These are phyloP conservation scores for Odontophorus gujanensis DNA, from an alignment of 2,113 vertebrate genomes.

Conservation along the genomic window DNA sequence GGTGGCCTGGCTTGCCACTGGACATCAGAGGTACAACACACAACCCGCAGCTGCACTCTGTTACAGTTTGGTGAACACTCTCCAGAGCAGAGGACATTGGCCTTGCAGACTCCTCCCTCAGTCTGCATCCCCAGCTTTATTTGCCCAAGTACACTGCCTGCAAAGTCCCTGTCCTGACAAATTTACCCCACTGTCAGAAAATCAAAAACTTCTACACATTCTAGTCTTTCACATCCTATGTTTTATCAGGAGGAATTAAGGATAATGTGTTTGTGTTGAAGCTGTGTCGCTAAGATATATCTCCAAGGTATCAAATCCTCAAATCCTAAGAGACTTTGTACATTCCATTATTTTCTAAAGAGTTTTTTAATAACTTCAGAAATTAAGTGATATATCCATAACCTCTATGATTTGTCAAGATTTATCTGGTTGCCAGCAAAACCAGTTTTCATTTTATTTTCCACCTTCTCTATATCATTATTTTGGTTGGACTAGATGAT, in stretches of 20 bases:
- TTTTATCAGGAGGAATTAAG: background rate
- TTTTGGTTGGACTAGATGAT: too few species aligned
- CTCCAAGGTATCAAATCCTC: background rate
- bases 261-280: background rate
- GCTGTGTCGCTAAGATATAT: background rate
- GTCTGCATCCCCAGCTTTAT: background rate
- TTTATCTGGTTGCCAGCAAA: background rate
- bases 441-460: background rate
- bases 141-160: rapidly evolving
- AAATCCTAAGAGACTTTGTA: background rate
- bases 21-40: background rate
- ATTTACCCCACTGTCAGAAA: background rate
- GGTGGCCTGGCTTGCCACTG: background rate
- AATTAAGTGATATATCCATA: background rate
- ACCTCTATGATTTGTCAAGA: background rate
- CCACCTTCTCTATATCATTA: background rate
- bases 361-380: background rate
- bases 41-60: background rate
- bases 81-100: rapidly evolving
- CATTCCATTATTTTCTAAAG: too few species aligned
- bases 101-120: background rate
- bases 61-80: background rate
- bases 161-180: background rate
- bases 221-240: background rate
- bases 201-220: background rate